Evolutionary conservation across 1,140 invertebrate species (phyloP), one percentile per base, ranked within the genome.

Genomic region (Drosophila pachea): DNA sequence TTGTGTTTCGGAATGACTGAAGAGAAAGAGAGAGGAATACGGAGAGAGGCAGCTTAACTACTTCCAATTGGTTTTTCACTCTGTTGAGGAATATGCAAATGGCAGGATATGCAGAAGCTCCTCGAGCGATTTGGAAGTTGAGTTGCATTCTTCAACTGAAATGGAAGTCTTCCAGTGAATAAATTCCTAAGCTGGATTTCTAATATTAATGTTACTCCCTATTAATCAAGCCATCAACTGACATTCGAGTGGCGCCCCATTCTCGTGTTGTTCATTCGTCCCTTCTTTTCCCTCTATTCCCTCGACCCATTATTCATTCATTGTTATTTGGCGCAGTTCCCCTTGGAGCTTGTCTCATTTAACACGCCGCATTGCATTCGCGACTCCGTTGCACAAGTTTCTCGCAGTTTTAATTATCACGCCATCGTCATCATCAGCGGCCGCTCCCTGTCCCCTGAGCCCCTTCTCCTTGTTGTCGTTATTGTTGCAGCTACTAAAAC

Each of bases 361-460:
- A 60, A 49, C 55, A 71, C 12, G 50, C 68, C 65, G 65, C 58
- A 66, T 55, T 64, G 68, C 63, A 54, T 67, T 43, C 42, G 49
- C 47, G 40, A 47, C 45, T 65, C 61, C 56, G 48, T 72, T 62
- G 45, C 52, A 40, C 16, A 43, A 62, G 8, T 62, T 68, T 49
- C 32, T 32, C 35, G 47, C 65, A 48, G 58, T 68, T 68, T 71
- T 71, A 71, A 71, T 67, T 71, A 71, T 67, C 63, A 59, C 48
- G 55, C 63, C 63, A 66, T 54, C 54, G 33, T 65, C 47, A 50
- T 58, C 40, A 56, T 56, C 43, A n/a, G 42, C 53, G 11, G 55
- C 38, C 11, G 9, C 40, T 43, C 14, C 42, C 1, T 6, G 7
- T 4, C 7, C 3, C 12, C 14, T 16, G 22, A 22, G 22, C 12